Percentiles rank a stretch among this genome's conserved stretches.
These are phyloP conservation scores for Heliconius hewitsoni DNA, from an alignment of 1,140 invertebrate genomes.

Conservation along the genomic window DNA sequence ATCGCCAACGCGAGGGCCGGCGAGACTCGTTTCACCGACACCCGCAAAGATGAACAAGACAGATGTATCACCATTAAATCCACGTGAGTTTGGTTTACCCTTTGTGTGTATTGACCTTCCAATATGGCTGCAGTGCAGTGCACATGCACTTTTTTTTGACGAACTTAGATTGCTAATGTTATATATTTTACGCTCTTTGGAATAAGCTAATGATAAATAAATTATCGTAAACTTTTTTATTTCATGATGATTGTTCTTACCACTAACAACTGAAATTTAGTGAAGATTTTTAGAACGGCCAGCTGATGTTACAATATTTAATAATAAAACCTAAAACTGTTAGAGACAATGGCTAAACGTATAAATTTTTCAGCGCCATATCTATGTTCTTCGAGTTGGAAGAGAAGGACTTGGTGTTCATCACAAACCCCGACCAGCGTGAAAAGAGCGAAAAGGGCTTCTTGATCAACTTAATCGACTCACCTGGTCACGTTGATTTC, in stretches of 20 bases:
- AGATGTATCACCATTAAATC: slow-evolving; percentile 99
- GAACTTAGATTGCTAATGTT: not conserved
- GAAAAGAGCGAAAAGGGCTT: slow-evolving; percentile 96
- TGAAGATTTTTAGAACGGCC: slow-evolving; percentile 80
- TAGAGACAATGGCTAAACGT: not conserved
- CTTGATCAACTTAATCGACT: slow-evolving; percentile 99
- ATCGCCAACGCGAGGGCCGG: slow-evolving; percentile 99
- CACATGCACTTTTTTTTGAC: slow-evolving; percentile 6
- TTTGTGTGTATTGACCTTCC: slow-evolving; percentile 16
- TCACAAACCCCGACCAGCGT: slow-evolving; percentile 92
- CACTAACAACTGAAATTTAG: slow-evolving; percentile 63
- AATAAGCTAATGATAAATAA: not conserved
- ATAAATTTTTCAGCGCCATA: slow-evolving; percentile 89
- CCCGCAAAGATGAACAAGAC: slow-evolving; percentile 99
- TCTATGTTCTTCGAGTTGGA: slow-evolving; percentile 99
- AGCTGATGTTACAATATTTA: slow-evolving; percentile 52
- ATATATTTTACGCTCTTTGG: not conserved
- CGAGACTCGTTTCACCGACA: slow-evolving; percentile 99
- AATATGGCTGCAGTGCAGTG: slow-evolving; percentile 38
- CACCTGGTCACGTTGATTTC: slow-evolving; percentile 99
- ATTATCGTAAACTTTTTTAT: not conserved
- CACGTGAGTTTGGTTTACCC: slow-evolving; percentile 88
- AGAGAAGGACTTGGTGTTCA: slow-evolving; percentile 95
- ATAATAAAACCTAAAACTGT: not conserved
- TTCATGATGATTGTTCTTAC: slow-evolving; percentile 78